Evolutionary conservation across 1,140 invertebrate species (phyloP).

Genomic region (Drosophila nikananu): DNA sequence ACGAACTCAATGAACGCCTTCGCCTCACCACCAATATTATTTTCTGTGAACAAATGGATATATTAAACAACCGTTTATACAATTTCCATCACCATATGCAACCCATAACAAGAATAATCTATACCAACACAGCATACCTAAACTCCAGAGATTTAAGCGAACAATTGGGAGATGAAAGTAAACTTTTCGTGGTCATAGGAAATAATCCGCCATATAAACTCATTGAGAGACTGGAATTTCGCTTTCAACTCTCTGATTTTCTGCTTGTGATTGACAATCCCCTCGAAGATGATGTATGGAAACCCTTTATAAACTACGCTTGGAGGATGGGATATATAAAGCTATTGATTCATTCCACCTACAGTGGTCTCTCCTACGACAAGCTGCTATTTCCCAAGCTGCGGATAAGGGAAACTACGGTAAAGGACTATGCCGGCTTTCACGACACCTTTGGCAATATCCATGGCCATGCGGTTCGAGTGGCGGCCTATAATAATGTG

Average conservation of each 20-base stretch:
- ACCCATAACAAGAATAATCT: slow-evolving; percentile 10
- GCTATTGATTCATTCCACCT: slow-evolving; percentile 37
- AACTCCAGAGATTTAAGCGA: slow-evolving; percentile 17
- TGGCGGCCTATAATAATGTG: slow-evolving; percentile 55
- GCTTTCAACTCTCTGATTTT: slow-evolving; percentile 53
- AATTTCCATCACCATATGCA: not conserved
- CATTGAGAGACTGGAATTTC: slow-evolving; percentile 1
- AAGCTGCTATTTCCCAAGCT: slow-evolving; percentile 44
- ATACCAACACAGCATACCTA: slow-evolving; percentile 1
- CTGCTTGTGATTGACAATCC: slow-evolving; percentile 31
- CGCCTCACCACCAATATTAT: slow-evolving; percentile 39
- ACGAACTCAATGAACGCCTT: slow-evolving; percentile 41
- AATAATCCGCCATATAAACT: slow-evolving; percentile 30
- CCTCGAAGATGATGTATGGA: slow-evolving; percentile 21
- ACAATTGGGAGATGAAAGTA: not conserved
- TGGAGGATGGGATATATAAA: slow-evolving; percentile 45
- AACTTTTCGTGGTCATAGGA: slow-evolving; percentile 41
- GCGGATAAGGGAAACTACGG: slow-evolving; percentile 12
- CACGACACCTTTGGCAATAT: slow-evolving; percentile 5
- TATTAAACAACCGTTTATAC: not conserved
- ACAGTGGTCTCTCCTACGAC: slow-evolving; percentile 10
- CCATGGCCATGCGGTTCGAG: slow-evolving; percentile 32
- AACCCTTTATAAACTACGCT: slow-evolving; percentile 21
- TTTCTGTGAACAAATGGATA: slow-evolving; percentile 5
- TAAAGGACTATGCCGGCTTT: slow-evolving; percentile 2